phyloP scores from a whole-genome alignment of 1,140 invertebrate species.

The Caerostris darwini region DNA sequence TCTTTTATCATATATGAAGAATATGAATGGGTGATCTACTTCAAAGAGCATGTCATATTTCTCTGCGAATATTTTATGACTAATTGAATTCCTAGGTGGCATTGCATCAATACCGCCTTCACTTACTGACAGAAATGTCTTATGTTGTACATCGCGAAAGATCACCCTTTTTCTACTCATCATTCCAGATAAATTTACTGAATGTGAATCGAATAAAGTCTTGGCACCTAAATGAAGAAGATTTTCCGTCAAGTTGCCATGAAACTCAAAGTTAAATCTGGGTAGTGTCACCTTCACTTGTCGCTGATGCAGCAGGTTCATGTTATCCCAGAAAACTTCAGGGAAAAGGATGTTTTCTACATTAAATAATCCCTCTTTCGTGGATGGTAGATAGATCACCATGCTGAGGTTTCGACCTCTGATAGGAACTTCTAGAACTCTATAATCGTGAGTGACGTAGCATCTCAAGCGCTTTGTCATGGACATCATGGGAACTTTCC shows the following conservation, averaged over 20 bases:
- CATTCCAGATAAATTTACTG: background rate
- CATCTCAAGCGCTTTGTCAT: too few relatives aligned
- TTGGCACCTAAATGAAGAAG: background rate
- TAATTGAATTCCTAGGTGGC: background rate
- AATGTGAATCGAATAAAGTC: background rate
- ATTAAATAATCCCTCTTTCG: background rate
- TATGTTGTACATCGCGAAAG: conserved; percentile 7
- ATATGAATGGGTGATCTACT: conserved; percentile 20
- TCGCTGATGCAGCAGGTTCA: background rate
- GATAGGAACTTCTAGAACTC: background rate
- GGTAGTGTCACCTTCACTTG: background rate
- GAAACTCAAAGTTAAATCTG: background rate
- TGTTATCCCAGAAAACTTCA: background rate
- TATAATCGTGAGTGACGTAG: background rate
- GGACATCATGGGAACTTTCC: background rate
- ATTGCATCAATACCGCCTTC: conserved; percentile 11
- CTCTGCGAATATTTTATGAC: background rate
- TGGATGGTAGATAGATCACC: background rate
- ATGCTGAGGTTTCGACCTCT: conserved; percentile 3
- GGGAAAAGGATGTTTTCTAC: background rate
- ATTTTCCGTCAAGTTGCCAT: background rate
- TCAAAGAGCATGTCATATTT: background rate
- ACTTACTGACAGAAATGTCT: background rate
- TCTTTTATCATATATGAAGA: background rate
- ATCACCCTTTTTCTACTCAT: background rate